Conservation (phyloP, 2,888 invertebrate genomes). For the Rhagophthalmus giganteus region DNA sequence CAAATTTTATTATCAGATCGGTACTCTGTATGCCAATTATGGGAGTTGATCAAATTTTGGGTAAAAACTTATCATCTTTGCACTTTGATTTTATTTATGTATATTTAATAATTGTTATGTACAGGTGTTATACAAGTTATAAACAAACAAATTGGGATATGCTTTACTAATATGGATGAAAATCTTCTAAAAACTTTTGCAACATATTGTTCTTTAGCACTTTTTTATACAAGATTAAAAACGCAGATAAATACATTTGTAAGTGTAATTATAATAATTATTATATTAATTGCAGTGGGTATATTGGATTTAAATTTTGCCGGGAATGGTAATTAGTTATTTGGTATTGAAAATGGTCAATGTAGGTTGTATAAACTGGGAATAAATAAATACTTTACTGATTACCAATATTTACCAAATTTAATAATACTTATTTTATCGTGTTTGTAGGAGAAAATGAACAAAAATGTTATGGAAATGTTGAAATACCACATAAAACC, state of each 20-base stretch:
- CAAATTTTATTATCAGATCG: constrained; percentile 61
- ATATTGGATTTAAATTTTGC: too few species aligned
- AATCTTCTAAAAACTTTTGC: constrained; percentile 61
- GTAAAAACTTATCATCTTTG: constrained; percentile 43
- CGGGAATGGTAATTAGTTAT: too few species aligned
- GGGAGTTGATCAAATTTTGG: constrained; percentile 58
- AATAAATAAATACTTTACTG: too few species aligned
- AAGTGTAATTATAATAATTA: too few species aligned
- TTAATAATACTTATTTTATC: constrained; percentile 6
- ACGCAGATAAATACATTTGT: constrained; percentile 58
- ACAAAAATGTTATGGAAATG: constrained; percentile 40
- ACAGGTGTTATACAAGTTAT: constrained; percentile 63
- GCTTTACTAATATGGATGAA: constrained; percentile 61
- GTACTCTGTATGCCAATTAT: constrained; percentile 61
- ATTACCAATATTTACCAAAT: not conserved
- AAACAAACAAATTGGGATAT: constrained; percentile 58
- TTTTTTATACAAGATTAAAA: constrained; percentile 61
- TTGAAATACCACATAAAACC: constrained; percentile 59
- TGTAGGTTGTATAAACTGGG: too few species aligned
- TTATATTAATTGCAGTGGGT: too few species aligned
- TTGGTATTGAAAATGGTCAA: too few species aligned
- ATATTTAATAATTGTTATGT: not conserved
- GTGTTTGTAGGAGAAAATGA: constrained; percentile 22
- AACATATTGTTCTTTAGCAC: constrained; percentile 61
- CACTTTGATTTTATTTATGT: not conserved